Evolutionary conservation across 2,797 vertebrate species (phyloP), one percentile per base, ranked within the genome.

Genomic region (Apodemus agrarius): DNA sequence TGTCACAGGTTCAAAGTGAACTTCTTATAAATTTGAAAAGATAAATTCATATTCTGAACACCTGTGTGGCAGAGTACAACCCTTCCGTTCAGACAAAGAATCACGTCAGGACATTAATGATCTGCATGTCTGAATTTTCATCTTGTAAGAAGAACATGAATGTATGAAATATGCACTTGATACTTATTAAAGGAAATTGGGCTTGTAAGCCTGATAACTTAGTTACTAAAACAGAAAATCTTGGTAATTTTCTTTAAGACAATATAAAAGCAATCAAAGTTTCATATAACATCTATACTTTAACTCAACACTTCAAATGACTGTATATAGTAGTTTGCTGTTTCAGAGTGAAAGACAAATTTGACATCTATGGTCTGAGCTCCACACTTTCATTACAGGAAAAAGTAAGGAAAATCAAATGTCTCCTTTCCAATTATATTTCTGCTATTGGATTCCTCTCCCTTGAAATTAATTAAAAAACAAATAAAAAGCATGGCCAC

Each of bases 351-450:
- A 40, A 89, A 34, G 79, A 52, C 83, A 74, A 87, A 24, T 88
- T 88, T 78, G 29, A 34, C 40, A 37, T 17, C 54, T 89, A 40
- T 26, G 10, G 22, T 43, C 52, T 75, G 37, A 83, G 34, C 6
- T 86, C 2, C 24, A 46, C 14, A 92, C 19, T 24, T 54, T 7
- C 0, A 74, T 46, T 17, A 24, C 14, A 92, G 3, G 49, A 78
- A 79, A 91, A 79, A 82, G n/a, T 72, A 76, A 90, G 43, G 9
- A 57, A 72, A 90, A 19, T 22, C 37, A 95, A 54, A 83, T 84
- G 6, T 52, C 2, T 90, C 6, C 37, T 88, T 84, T 67, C 19
- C 10, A 78, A 65, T 82, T 92, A 54, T 26, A 57, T 87, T 78
- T 61, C 7, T 52, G 22, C 79, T 85, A 91, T 80, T 87, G 34